These are phyloP conservation scores for Itoplectis maculator DNA, from an alignment of 2,888 invertebrate species.

Conservation along the genomic window DNA sequence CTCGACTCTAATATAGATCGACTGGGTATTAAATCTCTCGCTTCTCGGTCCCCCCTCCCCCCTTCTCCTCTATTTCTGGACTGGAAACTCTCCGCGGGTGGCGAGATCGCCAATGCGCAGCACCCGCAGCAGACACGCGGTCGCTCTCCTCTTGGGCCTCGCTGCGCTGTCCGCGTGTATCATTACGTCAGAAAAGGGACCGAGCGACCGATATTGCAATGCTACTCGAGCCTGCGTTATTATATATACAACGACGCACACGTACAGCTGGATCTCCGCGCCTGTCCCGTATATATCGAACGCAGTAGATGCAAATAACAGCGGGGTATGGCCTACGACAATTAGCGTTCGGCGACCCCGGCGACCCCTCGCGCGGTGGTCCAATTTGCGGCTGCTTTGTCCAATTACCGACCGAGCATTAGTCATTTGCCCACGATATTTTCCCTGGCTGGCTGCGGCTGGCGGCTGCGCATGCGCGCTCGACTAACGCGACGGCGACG, in stretches of 20 bases:
- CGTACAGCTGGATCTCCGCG: slow-evolving; percentile 10
- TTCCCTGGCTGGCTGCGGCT: slow-evolving; percentile 75
- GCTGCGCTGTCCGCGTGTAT: slow-evolving; percentile 12
- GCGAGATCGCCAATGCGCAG: slow-evolving; percentile 30
- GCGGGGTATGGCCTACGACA: slow-evolving; percentile 74
- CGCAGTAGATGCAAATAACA: slow-evolving; percentile 62
- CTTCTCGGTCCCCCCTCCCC: slow-evolving; percentile 25
- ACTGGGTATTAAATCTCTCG: slow-evolving; percentile 52
- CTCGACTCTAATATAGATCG: slow-evolving; percentile 11
- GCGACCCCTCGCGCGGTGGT: slow-evolving; percentile 82
- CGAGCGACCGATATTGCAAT: background rate
- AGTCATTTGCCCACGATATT: slow-evolving; percentile 76
- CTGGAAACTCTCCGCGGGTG: slow-evolving; percentile 63
- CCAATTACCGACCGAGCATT: slow-evolving; percentile 82
- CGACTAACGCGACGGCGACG: too few relatives aligned
- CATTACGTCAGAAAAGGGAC: slow-evolving; percentile 39
- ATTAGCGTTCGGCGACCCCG: slow-evolving; percentile 80
- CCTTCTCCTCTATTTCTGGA: slow-evolving; percentile 55
- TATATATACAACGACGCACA: slow-evolving; percentile 1
- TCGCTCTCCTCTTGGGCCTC: too few relatives aligned
- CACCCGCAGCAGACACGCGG: slow-evolving; percentile 1
- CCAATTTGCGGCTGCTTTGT: slow-evolving; percentile 84
- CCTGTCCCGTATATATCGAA: too few relatives aligned
- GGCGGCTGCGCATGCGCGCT: slow-evolving; percentile 73
- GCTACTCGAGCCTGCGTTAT: slow-evolving; percentile 2